These are phyloP conservation scores for Scaptomyza flava DNA, from an alignment of 2,888 invertebrate species.

Conservation along the genomic window DNA sequence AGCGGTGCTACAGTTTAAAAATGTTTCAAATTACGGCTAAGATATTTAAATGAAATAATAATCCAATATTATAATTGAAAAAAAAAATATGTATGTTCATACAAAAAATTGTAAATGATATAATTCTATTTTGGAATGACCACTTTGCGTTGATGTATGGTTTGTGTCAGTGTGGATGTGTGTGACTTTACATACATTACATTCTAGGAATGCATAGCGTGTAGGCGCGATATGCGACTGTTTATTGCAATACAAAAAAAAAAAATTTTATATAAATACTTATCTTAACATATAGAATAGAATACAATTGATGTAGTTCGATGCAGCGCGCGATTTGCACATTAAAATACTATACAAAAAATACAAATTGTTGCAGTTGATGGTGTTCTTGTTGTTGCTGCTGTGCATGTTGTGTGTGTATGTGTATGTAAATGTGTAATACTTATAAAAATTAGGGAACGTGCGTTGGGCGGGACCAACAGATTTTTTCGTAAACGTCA, in stretches of 20 bases:
- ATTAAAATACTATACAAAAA: constrained; percentile 77
- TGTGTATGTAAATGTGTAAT: constrained; percentile 38
- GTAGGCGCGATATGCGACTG: constrained; percentile 34
- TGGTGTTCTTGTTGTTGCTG: constrained; percentile 42
- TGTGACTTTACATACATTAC: constrained; percentile 9
- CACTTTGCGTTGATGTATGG: constrained; percentile 45
- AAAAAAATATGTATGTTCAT: constrained; percentile 18
- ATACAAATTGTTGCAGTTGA: constrained; percentile 63
- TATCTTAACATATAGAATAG: constrained; percentile 37
- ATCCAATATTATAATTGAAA: constrained; percentile 12
- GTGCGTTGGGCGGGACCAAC: constrained; percentile 46
- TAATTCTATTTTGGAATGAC: constrained; percentile 59
- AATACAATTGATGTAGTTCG: constrained; percentile 64
- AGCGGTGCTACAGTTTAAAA: constrained; percentile 40
- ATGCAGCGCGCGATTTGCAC: constrained; percentile 41
- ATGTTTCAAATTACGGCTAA: constrained; percentile 42
- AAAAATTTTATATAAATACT: constrained; percentile 22
- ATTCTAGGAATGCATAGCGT: constrained; percentile 67
- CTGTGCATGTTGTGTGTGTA: constrained; percentile 6
- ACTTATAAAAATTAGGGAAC: constrained; percentile 55
- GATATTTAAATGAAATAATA: constrained; percentile 14
- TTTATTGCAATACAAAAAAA: constrained; percentile 48
- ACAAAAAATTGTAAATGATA: constrained; percentile 10
- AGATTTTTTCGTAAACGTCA: constrained; percentile 20
- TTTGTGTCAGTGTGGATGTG: constrained; percentile 17